Evolutionary conservation across 2,888 invertebrate species (phyloP), one percentile per base, ranked within the genome.

Genomic region (Xanthorhoe spadicearia): DNA sequence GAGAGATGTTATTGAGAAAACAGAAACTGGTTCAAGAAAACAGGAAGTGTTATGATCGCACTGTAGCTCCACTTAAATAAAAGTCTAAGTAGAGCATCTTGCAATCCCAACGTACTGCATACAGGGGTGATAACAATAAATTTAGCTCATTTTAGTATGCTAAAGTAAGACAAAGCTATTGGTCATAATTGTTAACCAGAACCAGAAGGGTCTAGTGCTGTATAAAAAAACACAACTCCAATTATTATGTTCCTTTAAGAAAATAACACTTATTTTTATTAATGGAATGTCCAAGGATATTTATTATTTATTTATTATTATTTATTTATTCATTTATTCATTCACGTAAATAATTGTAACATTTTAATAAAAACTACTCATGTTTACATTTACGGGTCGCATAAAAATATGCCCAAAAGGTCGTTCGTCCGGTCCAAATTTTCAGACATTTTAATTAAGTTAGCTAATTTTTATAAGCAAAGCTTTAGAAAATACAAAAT

Each of bases 91-190:
- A 78, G 79, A 87, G 81, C 78, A 77, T 63, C 73, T 63, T 75
- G 64, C 68, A 19, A 62, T 58, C 64, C 13, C 74, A 63, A 70
- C 77, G 76, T 75, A 61, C 79, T 79, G 79, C 75, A 85, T 79
- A 81, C 76, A 86, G 86, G 84, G 77, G 83, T 86, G 85, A 87
- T 86, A 88, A 83, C 82, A 84, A 75, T 78, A 81, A 85, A 86
- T 80, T 87, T 86, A 74, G 82, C 83, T 62, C 82, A 86, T 84
- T 86, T 78, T 76, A 69, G 71, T 74, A 76, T 71, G 84, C 74
- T 69, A 74, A 77, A 89, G 75, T 70, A 83, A 78, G 86, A 87
- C 68, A 70, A 48, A 49, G 50, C 13, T 69, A 58, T 68, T 61
- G 61, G n/a, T n/a, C 57, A 49, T 2, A 54, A 73, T 53, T 56